Conservation (phyloP, 2,113 vertebrate species). For the Triplophysa rosa region DNA sequence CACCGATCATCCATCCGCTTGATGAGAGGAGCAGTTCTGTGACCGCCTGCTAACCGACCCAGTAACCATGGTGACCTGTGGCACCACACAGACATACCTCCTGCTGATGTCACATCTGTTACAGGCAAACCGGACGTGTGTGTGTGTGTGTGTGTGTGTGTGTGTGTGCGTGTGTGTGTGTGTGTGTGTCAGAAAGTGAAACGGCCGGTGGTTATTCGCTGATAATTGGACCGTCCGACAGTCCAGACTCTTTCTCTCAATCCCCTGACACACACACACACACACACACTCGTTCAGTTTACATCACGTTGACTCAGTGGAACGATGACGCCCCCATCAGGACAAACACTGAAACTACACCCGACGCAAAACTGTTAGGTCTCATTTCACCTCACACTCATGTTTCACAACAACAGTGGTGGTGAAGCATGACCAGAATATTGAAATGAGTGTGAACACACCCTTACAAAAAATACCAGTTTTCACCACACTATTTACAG, state of each 20-base stretch:
- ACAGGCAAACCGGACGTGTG: conserved; percentile 45
- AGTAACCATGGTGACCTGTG: conserved; percentile 72
- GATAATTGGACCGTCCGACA: neutral
- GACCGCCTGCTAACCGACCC: conserved; percentile 47
- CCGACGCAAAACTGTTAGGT: neutral
- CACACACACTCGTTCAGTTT: neutral
- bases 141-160: conserved; percentile 33
- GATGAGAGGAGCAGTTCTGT: conserved; percentile 24
- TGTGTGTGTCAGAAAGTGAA: conserved; percentile 7
- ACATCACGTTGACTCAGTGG: neutral
- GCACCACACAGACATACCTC: conserved; percentile 61
- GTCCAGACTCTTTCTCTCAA: neutral
- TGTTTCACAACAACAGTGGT: too few species aligned
- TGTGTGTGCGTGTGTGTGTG: conserved; percentile 30
- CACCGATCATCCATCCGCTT: neutral
- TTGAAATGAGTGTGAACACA: too few species aligned
- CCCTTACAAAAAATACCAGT: too few species aligned
- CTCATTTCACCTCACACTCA: too few species aligned
- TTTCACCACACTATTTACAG: too few species aligned
- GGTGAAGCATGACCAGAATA: too few species aligned
- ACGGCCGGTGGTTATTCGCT: neutral
- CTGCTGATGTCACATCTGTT: conserved; percentile 74
- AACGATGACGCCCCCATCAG: conserved; percentile 38
- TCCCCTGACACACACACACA: conserved; percentile 10
- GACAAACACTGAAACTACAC: neutral